Evolutionary conservation across 2,888 invertebrate species (phyloP), one percentile per base, ranked within the genome.

Genomic region (Tillus elongatus): DNA sequence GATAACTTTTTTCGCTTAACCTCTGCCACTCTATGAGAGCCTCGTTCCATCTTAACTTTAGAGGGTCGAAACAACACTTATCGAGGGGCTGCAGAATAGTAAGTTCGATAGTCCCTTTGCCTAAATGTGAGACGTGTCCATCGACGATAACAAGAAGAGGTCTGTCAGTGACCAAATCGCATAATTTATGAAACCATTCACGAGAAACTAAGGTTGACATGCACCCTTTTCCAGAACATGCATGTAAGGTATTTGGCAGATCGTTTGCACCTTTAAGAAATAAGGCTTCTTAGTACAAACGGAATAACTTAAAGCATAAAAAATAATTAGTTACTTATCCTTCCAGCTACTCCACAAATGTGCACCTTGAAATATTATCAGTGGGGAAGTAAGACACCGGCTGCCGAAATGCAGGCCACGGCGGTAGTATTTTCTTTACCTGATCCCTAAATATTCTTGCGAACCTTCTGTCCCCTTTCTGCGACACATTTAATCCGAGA

Each of bases 261-360:
- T 49, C 45, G 24, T 47, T 41, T 10, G 9, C 19, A 30, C 41
- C 43, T n/a, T n/a, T n/a, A n/a, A n/a, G n/a, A n/a, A n/a, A n/a
- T n/a, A n/a, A n/a, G n/a, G n/a, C n/a, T n/a, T n/a, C n/a, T n/a
- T n/a, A n/a, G n/a, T n/a, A n/a, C n/a, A n/a, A n/a, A n/a, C n/a
- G n/a, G n/a, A n/a, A n/a, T n/a, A n/a, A n/a, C n/a, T n/a, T n/a
- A n/a, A n/a, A n/a, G n/a, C n/a, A n/a, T n/a, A n/a, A n/a, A n/a
- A n/a, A n/a, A n/a, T n/a, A n/a, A n/a, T n/a, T n/a, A n/a, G n/a
- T n/a, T n/a, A n/a, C n/a, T n/a, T n/a, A n/a, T n/a, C n/a, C 31
- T 42, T 47, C 46, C 48, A 47, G 3, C 43, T 67, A 11, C 30
- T 33, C 41, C 41, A 41, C 10, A 44, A 14, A 33, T 39, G 6